Evolutionary conservation across 2,888 invertebrate species (phyloP).

Genomic region (Orthosia gothica): DNA sequence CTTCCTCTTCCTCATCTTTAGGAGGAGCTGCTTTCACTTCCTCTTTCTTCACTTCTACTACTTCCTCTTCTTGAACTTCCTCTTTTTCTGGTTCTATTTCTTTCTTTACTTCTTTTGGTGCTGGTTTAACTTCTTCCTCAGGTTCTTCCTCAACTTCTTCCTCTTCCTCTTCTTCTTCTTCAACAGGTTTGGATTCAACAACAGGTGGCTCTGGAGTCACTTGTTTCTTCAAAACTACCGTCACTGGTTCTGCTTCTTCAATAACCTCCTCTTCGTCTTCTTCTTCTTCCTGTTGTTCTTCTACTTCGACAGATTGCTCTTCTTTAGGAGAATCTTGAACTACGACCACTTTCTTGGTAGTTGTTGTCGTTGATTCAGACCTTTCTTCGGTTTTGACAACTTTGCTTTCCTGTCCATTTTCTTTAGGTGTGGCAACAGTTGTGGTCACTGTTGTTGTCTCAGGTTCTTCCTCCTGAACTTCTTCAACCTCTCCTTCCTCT

Average conservation of each 20-base stretch:
- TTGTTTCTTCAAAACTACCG: conserved; percentile 69
- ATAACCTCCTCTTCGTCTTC: conserved; percentile 68
- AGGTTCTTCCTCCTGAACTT: conserved; percentile 67
- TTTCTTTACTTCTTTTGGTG: conserved; percentile 29
- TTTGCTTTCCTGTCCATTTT: conserved; percentile 72
- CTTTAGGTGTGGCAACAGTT: conserved; percentile 59
- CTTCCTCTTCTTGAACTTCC: conserved; percentile 39
- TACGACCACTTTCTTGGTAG: conserved; percentile 81
- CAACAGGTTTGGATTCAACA: conserved; percentile 45
- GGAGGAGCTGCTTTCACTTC: conserved; percentile 20
- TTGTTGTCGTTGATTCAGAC: conserved; percentile 80
- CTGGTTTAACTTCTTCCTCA: conserved; percentile 34
- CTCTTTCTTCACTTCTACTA: conserved; percentile 43
- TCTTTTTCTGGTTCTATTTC: conserved; percentile 45
- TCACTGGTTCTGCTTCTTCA: conserved; percentile 71
- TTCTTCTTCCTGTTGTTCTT: conserved; percentile 72
- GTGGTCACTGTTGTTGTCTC: conserved; percentile 65
- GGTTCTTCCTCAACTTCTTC: conserved; percentile 40
- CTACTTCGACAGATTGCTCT: conserved; percentile 72
- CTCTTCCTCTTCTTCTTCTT: conserved; percentile 52
- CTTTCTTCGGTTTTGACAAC: conserved; percentile 83
- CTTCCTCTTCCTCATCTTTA: conserved; percentile 46
- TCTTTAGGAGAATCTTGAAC: conserved; percentile 78
- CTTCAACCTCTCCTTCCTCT: conserved; percentile 72
- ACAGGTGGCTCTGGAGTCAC: conserved; percentile 53